Evolutionary conservation across 1,140 invertebrate species (phyloP), one percentile per base, ranked within the genome.

Genomic region (Cydia splendana): DNA sequence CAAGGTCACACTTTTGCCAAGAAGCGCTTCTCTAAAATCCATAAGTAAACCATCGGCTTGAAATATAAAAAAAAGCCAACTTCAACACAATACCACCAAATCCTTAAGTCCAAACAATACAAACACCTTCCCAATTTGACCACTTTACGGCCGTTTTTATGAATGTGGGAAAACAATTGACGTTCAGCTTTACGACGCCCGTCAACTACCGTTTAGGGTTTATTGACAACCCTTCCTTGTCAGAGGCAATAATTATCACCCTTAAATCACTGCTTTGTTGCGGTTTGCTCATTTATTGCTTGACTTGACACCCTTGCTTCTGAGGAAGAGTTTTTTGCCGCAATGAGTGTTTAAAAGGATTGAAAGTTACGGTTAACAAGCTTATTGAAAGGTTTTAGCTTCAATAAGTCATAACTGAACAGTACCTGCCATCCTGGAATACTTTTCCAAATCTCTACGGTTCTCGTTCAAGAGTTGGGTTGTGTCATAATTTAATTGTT

Each of bases 141-240:
- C 69, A 75, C 81, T 85, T 85, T 84, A 87, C 78, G 76, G 76
- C 78, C 74, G 75, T 83, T 90, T 87, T 88, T 86, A 87, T 81
- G 75, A 84, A 82, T 77, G 80, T 84, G 84, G 84, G 83, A 88
- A 87, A 90, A 89, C 88, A 88, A 90, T 89, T 84, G 85, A 76
- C 34, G 15, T 28, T n/a, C 65, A 71, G 0, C 34, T 42, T 71
- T 71, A 42, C 67, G 34, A 45, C 10, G 15, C 18, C 57, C 57
- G 28, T 38, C 34, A 38, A 71, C 30, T n/a, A 30, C 65, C 65
- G 65, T 67, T 67, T 38, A 42, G n/a, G 67, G 34, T 71, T 42
- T 71, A 42, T 42, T 34, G 67, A 38, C 30, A 34, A 71, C 67
- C 67, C 67, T 71, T 71, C 34, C 10, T 65, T 67, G 30, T 13